Conservation (phyloP, 2,888 invertebrate species). For the Cheilosia urbana region DNA sequence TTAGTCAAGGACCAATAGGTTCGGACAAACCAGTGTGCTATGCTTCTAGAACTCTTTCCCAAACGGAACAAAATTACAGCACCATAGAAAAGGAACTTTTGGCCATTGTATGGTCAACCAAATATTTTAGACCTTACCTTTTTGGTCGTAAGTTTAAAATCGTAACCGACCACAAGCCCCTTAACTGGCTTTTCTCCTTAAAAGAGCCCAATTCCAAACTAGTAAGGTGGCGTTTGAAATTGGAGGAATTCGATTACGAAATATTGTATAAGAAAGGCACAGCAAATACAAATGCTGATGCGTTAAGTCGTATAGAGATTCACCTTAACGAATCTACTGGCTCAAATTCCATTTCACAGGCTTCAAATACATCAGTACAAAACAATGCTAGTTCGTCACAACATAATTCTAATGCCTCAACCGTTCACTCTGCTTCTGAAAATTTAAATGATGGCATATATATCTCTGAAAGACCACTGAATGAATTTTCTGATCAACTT, state of each 20-base stretch:
- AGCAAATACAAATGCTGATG: too few relatives aligned
- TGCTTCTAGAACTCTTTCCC: conserved; percentile 16
- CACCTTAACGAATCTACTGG: not conserved
- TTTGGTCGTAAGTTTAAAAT: conserved; percentile 20
- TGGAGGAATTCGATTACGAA: too few relatives aligned
- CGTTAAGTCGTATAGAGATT: too few relatives aligned
- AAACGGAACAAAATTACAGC: conserved; percentile 17
- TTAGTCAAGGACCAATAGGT: conserved; percentile 31
- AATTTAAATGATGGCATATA: not conserved
- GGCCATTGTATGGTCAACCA: conserved; percentile 10
- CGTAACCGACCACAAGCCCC: conserved; percentile 10
- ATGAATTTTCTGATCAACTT: not conserved
- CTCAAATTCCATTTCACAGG: not conserved
- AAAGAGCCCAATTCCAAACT: conserved; percentile 1
- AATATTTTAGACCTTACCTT: conserved; percentile 16
- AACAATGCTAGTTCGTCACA: not conserved
- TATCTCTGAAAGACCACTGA: conserved; percentile 1
- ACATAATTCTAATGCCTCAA: too few relatives aligned
- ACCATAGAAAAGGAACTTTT: conserved; percentile 25
- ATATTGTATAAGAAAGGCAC: too few relatives aligned
- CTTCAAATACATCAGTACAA: not conserved
- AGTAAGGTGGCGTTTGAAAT: too few relatives aligned
- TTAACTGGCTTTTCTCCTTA: conserved; percentile 10
- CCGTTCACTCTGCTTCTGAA: too few relatives aligned
- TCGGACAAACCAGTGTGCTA: conserved; percentile 23